phyloP scores from a whole-genome alignment of 2,888 invertebrate genomes.

The Drosophila bunnanda region DNA sequence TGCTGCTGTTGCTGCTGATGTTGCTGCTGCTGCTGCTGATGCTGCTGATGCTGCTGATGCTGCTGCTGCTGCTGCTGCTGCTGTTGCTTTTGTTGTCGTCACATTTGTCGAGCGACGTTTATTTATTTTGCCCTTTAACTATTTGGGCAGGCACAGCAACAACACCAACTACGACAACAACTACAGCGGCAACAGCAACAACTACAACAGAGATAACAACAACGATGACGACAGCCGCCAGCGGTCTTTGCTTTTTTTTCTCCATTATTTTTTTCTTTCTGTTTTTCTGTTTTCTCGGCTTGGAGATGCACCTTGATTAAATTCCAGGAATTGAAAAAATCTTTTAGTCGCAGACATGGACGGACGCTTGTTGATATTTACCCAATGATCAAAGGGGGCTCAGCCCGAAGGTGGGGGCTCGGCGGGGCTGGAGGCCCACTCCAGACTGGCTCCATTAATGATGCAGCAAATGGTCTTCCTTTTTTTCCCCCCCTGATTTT shows the following conservation, averaged over 20 bases:
- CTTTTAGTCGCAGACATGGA: conserved; percentile 39
- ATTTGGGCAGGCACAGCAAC: conserved; percentile 56
- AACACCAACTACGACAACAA: conserved; percentile 1
- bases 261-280: background rate
- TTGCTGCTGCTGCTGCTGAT: conserved; percentile 10
- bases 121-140: conserved; percentile 73
- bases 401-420: background rate
- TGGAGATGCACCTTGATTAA: conserved; percentile 70
- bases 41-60: conserved; percentile 6
- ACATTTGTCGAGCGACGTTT: conserved; percentile 61
- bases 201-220: conserved; percentile 5
- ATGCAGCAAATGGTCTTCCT: conserved; percentile 50
- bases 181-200: background rate
- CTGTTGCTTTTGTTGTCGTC: conserved; percentile 44
- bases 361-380: conserved; percentile 50
- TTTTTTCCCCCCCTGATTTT: background rate
- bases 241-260: conserved; percentile 32
- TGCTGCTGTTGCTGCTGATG: conserved; percentile 35
- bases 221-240: conserved; percentile 24
- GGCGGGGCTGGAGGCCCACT: conserved; percentile 1
- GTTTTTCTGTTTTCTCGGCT: conserved; percentile 32
- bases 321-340: conserved; percentile 66
- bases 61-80: conserved; percentile 13
- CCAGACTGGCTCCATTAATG: conserved; percentile 50
- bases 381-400: conserved; percentile 28